phyloP scores from a whole-genome alignment of 2,113 vertebrate species.

The Holacanthus passer region DNA sequence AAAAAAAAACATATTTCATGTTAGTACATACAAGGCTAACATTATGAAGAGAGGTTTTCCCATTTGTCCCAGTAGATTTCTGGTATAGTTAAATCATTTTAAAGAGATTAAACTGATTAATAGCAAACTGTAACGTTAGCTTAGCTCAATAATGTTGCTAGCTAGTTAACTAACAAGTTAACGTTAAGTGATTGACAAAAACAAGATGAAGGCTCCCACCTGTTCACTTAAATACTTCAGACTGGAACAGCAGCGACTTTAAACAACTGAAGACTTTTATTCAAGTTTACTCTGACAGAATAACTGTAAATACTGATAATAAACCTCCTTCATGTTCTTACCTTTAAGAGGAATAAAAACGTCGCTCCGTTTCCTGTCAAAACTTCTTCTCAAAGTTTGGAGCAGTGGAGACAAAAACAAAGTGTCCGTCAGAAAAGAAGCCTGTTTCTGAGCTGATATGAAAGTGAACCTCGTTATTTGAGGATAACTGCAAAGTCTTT shows the following conservation, averaged over 20 bases:
- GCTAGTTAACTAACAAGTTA: background rate
- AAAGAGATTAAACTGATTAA: background rate
- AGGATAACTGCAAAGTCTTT: background rate
- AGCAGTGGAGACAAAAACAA: background rate
- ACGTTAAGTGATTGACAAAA: background rate
- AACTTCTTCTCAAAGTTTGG: conserved; percentile 16
- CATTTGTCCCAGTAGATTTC: background rate
- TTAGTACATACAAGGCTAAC: too few relatives aligned
- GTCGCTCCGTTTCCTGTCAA: conserved; percentile 31
- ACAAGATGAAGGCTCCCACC: conserved; percentile 29
- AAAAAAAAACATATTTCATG: background rate
- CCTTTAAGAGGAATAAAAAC: conserved; percentile 44
- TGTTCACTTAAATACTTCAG: conserved; percentile 14
- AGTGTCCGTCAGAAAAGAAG: background rate
- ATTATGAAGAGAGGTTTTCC: rapidly evolving
- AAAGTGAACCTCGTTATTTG: background rate
- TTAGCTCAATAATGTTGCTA: background rate
- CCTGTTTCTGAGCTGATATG: rapidly evolving
- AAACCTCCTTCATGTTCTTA: conserved; percentile 39
- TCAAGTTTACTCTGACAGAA: background rate
- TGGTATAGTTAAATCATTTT: background rate
- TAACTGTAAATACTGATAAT: rapidly evolving
- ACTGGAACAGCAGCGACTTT: background rate
- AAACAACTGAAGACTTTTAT: background rate
- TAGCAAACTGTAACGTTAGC: background rate